Conservation (phyloP, 1,140 invertebrate genomes). For the Pollicipes pollicipes region DNA sequence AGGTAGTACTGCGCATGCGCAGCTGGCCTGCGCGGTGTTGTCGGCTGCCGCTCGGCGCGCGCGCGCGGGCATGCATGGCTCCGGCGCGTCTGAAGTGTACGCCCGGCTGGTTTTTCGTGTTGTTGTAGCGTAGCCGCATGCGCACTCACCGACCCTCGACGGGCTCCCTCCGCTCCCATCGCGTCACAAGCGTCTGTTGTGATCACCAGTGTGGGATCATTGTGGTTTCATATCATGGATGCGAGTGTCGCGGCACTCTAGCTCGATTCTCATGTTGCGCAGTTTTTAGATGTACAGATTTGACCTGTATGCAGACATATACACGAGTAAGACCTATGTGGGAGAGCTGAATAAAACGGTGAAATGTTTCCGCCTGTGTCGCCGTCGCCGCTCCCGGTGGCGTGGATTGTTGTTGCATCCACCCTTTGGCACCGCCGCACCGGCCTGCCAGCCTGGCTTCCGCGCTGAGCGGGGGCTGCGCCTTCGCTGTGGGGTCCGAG, state of each 20-base stretch:
- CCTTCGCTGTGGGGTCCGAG: too few species aligned
- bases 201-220: too few species aligned
- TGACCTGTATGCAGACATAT: not conserved
- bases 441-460: too few species aligned
- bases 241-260: not conserved
- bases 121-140: not conserved
- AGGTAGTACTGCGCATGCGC: conserved; percentile 1
- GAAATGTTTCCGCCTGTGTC: not conserved
- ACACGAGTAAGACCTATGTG: not conserved
- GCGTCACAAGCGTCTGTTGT: not conserved
- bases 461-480: too few species aligned
- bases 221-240: too few species aligned
- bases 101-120: too few species aligned
- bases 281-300: not conserved
- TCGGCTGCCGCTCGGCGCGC: too few species aligned
- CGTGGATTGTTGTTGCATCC: not conserved
- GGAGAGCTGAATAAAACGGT: not conserved
- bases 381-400: too few species aligned
- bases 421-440: not conserved
- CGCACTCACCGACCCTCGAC: not conserved
- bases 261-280: not conserved
- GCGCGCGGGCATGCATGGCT: not conserved
- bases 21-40: too few species aligned
- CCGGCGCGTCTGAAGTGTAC: not conserved
- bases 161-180: not conserved